These are phyloP conservation scores for Grantiella picta DNA, from an alignment of 2,113 vertebrate species.

Conservation along the genomic window DNA sequence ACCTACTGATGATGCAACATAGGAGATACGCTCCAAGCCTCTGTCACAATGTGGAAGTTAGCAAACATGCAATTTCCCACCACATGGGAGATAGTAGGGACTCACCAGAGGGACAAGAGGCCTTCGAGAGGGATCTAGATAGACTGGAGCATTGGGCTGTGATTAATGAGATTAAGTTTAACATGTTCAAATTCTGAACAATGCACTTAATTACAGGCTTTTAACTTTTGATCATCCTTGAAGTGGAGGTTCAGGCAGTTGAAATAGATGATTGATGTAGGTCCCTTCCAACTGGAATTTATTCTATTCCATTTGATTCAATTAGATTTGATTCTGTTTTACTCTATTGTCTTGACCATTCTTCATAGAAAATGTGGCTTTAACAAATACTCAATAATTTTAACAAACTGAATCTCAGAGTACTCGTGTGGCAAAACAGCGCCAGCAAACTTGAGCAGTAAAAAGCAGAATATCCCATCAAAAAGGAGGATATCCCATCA, in stretches of 20 bases:
- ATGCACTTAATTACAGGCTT: not conserved
- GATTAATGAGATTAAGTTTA: not conserved
- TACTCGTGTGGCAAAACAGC: not conserved
- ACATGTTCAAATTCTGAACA: not conserved
- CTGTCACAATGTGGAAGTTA: not conserved
- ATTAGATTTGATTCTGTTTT: not conserved
- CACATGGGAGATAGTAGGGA: not conserved
- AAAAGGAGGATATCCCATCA: not conserved
- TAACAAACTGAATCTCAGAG: not conserved
- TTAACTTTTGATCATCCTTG: not conserved
- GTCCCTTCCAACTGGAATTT: not conserved
- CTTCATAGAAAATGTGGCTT: not conserved
- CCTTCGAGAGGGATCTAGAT: not conserved
- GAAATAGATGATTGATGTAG: not conserved
- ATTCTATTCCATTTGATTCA: not conserved
- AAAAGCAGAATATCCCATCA: not conserved
- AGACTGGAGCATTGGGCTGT: not conserved
- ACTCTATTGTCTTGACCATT: not conserved
- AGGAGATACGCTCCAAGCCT: not conserved
- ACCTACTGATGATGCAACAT: not conserved
- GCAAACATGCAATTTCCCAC: not conserved
- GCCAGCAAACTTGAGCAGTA: fast-evolving
- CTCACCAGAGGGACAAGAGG: not conserved
- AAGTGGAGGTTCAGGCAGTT: not conserved
- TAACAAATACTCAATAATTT: not conserved